Percentiles rank a stretch among this genome's conserved stretches.
Evolutionary conservation across 1,140 invertebrate species (phyloP).

Genomic region (Drosophila neocordata): DNA sequence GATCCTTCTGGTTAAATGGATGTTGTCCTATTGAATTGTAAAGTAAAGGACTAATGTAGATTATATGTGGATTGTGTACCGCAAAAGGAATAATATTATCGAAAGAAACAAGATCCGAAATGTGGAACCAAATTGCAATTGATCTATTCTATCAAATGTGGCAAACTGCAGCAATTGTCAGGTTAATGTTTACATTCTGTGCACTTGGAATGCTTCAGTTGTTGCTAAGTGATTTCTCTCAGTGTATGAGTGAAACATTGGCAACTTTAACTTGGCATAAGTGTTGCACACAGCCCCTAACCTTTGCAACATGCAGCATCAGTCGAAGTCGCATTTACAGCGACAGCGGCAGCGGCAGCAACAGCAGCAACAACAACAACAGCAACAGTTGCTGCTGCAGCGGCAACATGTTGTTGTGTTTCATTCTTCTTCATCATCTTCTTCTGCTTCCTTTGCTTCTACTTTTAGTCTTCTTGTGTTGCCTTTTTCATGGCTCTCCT

Average conservation of each 20-base stretch:
- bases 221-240: conserved; percentile 10
- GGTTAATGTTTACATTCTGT: too few species aligned
- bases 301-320: conserved; percentile 74
- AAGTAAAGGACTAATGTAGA: too few species aligned
- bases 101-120: too few species aligned
- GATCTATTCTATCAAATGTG: background rate
- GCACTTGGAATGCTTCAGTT: too few species aligned
- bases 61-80: too few species aligned
- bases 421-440: conserved; percentile 37
- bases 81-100: too few species aligned
- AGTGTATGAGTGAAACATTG: conserved; percentile 58
- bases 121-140: background rate
- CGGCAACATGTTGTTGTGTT: conserved; percentile 63
- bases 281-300: conserved; percentile 81
- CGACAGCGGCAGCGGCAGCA: conserved; percentile 15
- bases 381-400: conserved; percentile 4
- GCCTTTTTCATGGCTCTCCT: conserved; percentile 50
- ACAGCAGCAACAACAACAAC: conserved; percentile 41
- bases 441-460: conserved; percentile 51
- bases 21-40: too few species aligned
- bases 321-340: conserved; percentile 11
- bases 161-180: too few species aligned
- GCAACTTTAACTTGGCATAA: conserved; percentile 72
- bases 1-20: too few species aligned
- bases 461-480: conserved; percentile 39